Conservation (phyloP, 1,140 invertebrate genomes). For the Bombus confusus region DNA sequence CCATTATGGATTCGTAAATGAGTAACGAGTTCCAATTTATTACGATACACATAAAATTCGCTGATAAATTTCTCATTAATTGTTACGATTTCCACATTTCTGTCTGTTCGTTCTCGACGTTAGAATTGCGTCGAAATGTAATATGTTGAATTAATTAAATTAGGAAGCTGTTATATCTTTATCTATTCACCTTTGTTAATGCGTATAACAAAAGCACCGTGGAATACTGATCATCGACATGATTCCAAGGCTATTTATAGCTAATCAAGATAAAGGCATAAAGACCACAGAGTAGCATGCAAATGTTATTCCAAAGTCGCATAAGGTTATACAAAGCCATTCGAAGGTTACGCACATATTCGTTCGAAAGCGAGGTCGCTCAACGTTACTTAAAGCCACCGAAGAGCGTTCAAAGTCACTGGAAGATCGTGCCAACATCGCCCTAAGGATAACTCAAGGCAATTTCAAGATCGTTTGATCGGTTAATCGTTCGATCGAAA, state of each 20-base stretch:
- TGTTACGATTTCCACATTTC: neutral
- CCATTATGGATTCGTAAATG: neutral
- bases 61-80: neutral
- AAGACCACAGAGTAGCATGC: too few species aligned
- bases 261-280: neutral
- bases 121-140: neutral
- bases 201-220: neutral
- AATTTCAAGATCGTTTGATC: neutral
- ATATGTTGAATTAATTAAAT: neutral
- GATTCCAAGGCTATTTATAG: neutral
- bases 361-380: neutral
- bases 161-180: neutral
- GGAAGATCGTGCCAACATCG: too few species aligned
- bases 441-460: neutral
- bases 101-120: neutral
- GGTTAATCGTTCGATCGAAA: neutral
- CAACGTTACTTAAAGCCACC: neutral
- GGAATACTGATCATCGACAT: neutral
- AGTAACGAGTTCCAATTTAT: neutral
- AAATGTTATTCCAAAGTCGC: neutral
- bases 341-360: neutral
- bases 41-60: neutral
- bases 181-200: neutral
- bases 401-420: too few species aligned
- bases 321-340: neutral